Percentiles rank a stretch among this genome's conserved stretches.
Conservation (phyloP, 37 sponge, comb jelly and placozoan species). For the Diacarnus erythraeanus region DNA sequence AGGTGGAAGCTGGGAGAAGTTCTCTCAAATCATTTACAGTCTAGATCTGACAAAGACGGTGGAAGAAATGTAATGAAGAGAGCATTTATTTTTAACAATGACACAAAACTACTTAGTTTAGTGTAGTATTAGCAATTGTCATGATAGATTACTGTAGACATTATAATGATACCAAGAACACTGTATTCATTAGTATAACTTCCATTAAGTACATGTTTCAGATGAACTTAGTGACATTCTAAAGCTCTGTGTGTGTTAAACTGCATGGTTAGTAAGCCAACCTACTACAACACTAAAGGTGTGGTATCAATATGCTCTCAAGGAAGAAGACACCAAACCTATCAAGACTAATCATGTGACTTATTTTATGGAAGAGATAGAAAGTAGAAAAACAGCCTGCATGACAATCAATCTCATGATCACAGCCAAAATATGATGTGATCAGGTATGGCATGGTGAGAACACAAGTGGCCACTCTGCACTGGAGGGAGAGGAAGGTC, state of each 20-base stretch:
- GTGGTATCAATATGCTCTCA: too few species aligned
- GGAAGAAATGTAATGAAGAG: background rate
- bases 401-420: too few species aligned
- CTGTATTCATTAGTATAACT: background rate
- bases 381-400: too few species aligned
- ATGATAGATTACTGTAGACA: background rate
- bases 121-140: background rate
- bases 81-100: background rate
- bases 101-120: background rate
- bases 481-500: conserved; percentile 26
- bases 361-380: too few species aligned
- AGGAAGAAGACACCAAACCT: too few species aligned
- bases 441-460: conserved; percentile 74
- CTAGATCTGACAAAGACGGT: conserved; percentile 27
- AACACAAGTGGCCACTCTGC: conserved; percentile 14
- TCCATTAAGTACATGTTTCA: too few species aligned
- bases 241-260: too few species aligned
- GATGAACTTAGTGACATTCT: too few species aligned
- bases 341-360: too few species aligned
- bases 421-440: too few species aligned
- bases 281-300: too few species aligned
- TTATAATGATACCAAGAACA: background rate
- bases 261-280: too few species aligned
- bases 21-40: conserved; percentile 24
- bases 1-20: conserved; percentile 27